A percentile compares a stretch with the other conserved stretches of the same genome.
phyloP scores from a whole-genome alignment of 2,888 invertebrate species.

The Chymomyza procnemis region DNA sequence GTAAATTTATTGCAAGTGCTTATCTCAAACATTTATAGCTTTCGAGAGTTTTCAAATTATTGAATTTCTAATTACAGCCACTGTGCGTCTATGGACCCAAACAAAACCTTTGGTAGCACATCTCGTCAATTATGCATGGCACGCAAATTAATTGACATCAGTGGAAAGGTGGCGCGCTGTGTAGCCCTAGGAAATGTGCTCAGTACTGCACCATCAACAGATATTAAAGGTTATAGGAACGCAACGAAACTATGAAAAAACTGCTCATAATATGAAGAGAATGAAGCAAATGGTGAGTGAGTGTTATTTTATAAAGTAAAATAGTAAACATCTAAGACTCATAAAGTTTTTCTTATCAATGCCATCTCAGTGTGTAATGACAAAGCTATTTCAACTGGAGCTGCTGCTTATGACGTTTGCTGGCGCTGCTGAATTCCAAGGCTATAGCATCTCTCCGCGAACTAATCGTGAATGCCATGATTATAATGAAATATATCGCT shows the following conservation, averaged over 20 bases:
- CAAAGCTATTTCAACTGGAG: not conserved
- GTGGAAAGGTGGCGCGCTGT: not conserved
- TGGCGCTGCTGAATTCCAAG: not conserved
- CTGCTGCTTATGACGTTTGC: not conserved
- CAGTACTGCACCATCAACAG: not conserved
- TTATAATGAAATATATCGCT: conserved; percentile 16
- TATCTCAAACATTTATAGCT: not conserved
- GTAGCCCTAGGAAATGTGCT: not conserved
- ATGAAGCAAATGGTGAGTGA: not conserved
- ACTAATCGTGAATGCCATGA: conserved; percentile 15
- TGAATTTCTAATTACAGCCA: conserved; percentile 17
- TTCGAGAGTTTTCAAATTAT: conserved; percentile 5
- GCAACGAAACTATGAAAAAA: not conserved
- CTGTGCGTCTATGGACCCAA: not conserved
- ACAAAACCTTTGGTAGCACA: not conserved
- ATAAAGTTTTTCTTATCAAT: not conserved
- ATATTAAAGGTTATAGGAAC: not conserved
- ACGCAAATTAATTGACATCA: conserved; percentile 45
- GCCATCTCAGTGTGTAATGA: not conserved
- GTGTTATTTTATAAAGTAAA: too few relatives aligned
- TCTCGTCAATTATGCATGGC: conserved; percentile 10
- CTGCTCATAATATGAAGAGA: not conserved
- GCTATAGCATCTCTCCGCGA: not conserved
- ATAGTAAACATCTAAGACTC: not conserved
- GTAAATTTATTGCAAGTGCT: not conserved